Evolutionary conservation across 37 sponge, comb jelly and placozoan genomes (phyloP), one percentile per base, ranked within the genome.

Genomic region (Halichondria panicea): DNA sequence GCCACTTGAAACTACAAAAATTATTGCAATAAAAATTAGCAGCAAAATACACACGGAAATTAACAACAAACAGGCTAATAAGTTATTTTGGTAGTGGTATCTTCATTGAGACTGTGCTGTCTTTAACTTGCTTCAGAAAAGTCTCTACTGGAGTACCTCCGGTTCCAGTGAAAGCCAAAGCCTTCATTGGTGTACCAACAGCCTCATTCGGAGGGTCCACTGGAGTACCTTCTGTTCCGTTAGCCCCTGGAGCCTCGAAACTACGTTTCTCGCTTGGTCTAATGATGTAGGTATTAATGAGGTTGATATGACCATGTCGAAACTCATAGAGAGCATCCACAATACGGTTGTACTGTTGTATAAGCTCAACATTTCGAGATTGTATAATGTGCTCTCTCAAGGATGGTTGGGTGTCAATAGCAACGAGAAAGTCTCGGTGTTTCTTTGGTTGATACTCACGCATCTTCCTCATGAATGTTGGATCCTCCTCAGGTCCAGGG

Each of bases 141-240:
- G n/a, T n/a, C n/a, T n/a, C n/a, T n/a, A n/a, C n/a, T n/a, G n/a
- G n/a, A n/a, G n/a, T n/a, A n/a, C n/a, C n/a, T n/a, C n/a, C n/a
- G n/a, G n/a, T n/a, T n/a, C n/a, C n/a, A n/a, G n/a, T n/a, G n/a
- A n/a, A n/a, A n/a, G n/a, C n/a, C n/a, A n/a, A n/a, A n/a, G n/a
- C n/a, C n/a, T n/a, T n/a, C n/a, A n/a, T n/a, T n/a, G n/a, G n/a
- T n/a, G n/a, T n/a, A n/a, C n/a, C n/a, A n/a, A n/a, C n/a, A n/a
- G n/a, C n/a, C n/a, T n/a, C n/a, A n/a, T n/a, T n/a, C n/a, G n/a
- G n/a, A n/a, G n/a, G n/a, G n/a, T n/a, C n/a, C n/a, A n/a, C n/a
- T n/a, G 71, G 61, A 59, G 72, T 74, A 38, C 89, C 89, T 34
- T 80, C 89, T 12, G 89, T 89, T 0, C 89, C 89, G 22, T 63